Evolutionary conservation across 2,888 invertebrate species (phyloP).

Genomic region (Acrocera orbiculus): DNA sequence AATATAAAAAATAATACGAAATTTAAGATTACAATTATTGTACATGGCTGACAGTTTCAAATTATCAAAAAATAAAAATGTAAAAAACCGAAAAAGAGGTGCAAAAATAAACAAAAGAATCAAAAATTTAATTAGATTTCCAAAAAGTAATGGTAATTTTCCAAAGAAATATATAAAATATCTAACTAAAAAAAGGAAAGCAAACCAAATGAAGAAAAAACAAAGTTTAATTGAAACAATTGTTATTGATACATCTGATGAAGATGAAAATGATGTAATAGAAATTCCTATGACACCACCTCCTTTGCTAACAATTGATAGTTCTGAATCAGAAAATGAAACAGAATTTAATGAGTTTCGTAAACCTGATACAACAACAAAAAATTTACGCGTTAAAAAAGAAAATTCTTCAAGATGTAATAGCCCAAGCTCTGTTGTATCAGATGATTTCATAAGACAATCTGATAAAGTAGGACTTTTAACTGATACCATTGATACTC

Average conservation of each 20-base stretch:
- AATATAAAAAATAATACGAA: too few species aligned
- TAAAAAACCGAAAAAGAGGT: too few species aligned
- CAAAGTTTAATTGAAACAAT: conserved; percentile 14
- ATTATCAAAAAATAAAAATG: too few species aligned
- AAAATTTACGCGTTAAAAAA: too few species aligned
- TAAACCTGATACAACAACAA: not conserved
- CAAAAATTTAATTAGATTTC: too few species aligned
- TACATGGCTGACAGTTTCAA: too few species aligned
- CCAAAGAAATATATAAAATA: conserved; percentile 18
- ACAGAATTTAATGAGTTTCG: not conserved
- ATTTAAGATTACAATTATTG: too few species aligned
- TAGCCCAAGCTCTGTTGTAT: conserved; percentile 25
- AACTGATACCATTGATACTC: conserved; percentile 15
- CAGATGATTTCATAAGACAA: conserved; percentile 29
- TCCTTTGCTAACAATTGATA: conserved; percentile 20
- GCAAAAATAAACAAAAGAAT: too few species aligned
- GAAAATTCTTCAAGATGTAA: conserved; percentile 16
- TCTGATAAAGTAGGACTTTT: conserved; percentile 22
- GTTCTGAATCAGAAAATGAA: conserved; percentile 16
- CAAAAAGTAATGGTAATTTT: too few species aligned
- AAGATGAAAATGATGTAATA: conserved; percentile 23
- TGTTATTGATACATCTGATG: conserved; percentile 15
- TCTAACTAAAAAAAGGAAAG: conserved; percentile 14
- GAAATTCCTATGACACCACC: conserved; percentile 21
- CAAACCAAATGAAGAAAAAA: conserved; percentile 6